phyloP scores from a whole-genome alignment of 2,797 vertebrate species.

The Chaetodon trifasciatus region DNA sequence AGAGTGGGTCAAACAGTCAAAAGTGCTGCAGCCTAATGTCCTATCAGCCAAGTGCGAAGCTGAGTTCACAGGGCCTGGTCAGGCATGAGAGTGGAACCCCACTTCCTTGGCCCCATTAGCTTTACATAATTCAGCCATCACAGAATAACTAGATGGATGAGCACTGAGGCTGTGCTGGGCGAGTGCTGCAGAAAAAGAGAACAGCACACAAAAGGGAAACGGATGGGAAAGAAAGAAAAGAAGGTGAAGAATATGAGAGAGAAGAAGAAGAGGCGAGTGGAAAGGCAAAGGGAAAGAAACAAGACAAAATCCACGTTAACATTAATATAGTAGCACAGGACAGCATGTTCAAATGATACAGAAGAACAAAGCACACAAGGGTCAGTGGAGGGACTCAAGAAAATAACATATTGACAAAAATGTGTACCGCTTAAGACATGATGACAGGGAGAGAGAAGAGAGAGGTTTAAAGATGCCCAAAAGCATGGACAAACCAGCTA shows the following conservation, averaged over 20 bases:
- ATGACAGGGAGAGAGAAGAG: conserved; percentile 2
- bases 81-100: conserved; percentile 50
- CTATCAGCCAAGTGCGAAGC: conserved; percentile 34
- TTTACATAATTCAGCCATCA: conserved; percentile 79
- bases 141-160: conserved; percentile 61
- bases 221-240: conserved; percentile 17
- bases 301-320: not conserved
- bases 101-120: conserved; percentile 64
- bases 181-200: conserved; percentile 21
- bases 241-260: not conserved
- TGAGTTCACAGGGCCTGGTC: conserved; percentile 50
- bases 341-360: not conserved
- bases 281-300: not conserved
- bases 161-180: conserved; percentile 36
- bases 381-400: conserved; percentile 12
- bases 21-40: conserved; percentile 32
- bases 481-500: conserved; percentile 31
- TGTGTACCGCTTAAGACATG: not conserved
- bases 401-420: not conserved
- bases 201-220: conserved; percentile 18
- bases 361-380: not conserved
- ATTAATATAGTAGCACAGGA: not conserved
- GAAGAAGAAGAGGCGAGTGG: not conserved
- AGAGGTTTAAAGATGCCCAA: conserved; percentile 28
- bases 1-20: conserved; percentile 35